Evolutionary conservation across 2,113 vertebrate species (phyloP).

Genomic region (Hypocryptadius cinnamomeus): DNA sequence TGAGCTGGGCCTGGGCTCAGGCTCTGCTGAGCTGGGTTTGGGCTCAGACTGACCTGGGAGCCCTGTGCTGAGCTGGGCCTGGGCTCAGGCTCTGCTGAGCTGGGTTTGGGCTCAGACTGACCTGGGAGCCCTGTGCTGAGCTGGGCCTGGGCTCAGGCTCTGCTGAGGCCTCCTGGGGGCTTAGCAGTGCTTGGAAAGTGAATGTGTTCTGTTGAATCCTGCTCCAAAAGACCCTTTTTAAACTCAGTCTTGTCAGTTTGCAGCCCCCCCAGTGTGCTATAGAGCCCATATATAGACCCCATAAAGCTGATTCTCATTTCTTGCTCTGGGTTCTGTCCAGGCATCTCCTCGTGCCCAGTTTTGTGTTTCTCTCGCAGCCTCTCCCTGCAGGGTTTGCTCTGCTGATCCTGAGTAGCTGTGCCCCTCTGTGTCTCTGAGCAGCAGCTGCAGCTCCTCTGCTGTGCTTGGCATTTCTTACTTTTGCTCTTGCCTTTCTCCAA

Average conservation of each 20-base stretch:
- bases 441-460: background rate
- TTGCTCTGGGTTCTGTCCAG: background rate
- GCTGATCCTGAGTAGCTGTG: background rate
- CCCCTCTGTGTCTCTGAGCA: background rate
- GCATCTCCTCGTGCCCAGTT: background rate
- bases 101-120: no score
- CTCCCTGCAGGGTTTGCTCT: background rate
- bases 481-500: background rate
- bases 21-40: no score
- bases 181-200: background rate
- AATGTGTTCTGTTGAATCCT: background rate
- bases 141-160: background rate
- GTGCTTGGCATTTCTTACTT: background rate
- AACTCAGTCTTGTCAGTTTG: background rate
- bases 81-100: no score
- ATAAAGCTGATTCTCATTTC: background rate
- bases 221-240: background rate
- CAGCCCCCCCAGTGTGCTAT: rapidly evolving
- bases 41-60: no score
- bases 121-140: no score
- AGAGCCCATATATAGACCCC: no score
- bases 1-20: no score
- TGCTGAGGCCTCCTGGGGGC: background rate
- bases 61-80: background rate
- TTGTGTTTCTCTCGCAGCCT: background rate